phyloP scores from a whole-genome alignment of 2,113 vertebrate genomes.

The Cranoglanis bouderius region DNA sequence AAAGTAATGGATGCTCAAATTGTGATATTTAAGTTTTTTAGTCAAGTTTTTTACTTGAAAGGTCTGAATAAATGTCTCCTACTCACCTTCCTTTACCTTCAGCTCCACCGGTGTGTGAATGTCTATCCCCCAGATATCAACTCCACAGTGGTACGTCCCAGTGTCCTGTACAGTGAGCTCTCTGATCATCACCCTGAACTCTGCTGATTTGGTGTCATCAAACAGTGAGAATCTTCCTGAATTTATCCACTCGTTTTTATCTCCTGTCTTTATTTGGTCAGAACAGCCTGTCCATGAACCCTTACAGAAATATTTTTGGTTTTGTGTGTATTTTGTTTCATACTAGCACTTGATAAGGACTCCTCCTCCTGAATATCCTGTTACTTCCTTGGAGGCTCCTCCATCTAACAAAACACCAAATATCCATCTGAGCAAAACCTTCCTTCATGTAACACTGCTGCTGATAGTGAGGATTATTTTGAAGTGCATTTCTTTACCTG shows the following conservation, averaged over 20 bases:
- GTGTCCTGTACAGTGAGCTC: slow-evolving; percentile 5
- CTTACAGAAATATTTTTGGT: neutral
- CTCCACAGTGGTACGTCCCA: neutral
- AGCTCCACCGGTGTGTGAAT: neutral
- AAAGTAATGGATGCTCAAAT: too few relatives aligned
- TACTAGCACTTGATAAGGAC: neutral
- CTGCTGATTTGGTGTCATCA: neutral
- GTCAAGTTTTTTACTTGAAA: too few relatives aligned
- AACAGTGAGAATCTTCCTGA: too few relatives aligned
- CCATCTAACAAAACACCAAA: too few relatives aligned
- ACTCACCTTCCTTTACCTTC: neutral
- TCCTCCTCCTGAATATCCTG: neutral
- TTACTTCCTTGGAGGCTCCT: neutral
- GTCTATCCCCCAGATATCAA: neutral
- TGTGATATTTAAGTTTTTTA: too few relatives aligned
- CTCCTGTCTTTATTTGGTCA: neutral
- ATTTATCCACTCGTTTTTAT: too few relatives aligned
- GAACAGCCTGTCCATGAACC: neutral
- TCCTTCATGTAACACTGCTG: too few relatives aligned
- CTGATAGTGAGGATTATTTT: too few relatives aligned
- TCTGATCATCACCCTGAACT: slow-evolving; percentile 18
- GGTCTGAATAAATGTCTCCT: too few relatives aligned
- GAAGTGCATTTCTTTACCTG: too few relatives aligned
- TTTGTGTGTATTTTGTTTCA: neutral
- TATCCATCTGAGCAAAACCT: too few relatives aligned